Percentiles rank a stretch among this genome's conserved stretches.
Conservation (phyloP, 2,797 vertebrate species). For the Premnoplex brunnescens region DNA sequence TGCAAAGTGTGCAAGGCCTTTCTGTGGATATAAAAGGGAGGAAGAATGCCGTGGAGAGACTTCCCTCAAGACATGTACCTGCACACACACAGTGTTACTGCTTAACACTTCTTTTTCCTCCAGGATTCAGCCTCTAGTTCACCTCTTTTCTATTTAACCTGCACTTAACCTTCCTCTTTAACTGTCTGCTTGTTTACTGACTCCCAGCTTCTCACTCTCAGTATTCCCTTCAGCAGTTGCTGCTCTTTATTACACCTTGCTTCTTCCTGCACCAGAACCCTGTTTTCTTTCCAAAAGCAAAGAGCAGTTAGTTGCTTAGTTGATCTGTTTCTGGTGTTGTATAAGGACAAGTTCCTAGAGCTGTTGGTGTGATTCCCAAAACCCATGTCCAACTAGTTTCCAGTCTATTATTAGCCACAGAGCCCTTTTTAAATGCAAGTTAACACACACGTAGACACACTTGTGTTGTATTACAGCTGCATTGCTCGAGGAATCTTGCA, state of each 20-base stretch:
- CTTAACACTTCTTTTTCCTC: background rate
- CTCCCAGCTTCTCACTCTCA: background rate
- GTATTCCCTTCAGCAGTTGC: background rate
- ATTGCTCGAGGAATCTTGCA: background rate
- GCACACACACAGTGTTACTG: background rate
- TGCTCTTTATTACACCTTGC: background rate
- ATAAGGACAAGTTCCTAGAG: background rate
- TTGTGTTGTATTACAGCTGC: background rate
- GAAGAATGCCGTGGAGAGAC: background rate
- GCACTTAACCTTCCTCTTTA: background rate
- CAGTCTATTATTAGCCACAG: background rate
- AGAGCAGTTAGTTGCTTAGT: background rate
- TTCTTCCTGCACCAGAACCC: background rate
- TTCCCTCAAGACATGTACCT: background rate
- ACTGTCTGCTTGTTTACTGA: background rate
- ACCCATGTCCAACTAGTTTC: background rate
- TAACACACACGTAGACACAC: accelerated
- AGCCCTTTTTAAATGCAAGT: background rate
- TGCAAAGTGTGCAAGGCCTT: background rate
- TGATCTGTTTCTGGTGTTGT: background rate
- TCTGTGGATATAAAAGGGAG: background rate
- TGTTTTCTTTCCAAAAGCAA: background rate
- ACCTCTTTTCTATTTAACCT: background rate
- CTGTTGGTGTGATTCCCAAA: background rate
- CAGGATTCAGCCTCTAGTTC: background rate